phyloP scores from a whole-genome alignment of 2,113 vertebrate genomes.

The Echinops telfairi region DNA sequence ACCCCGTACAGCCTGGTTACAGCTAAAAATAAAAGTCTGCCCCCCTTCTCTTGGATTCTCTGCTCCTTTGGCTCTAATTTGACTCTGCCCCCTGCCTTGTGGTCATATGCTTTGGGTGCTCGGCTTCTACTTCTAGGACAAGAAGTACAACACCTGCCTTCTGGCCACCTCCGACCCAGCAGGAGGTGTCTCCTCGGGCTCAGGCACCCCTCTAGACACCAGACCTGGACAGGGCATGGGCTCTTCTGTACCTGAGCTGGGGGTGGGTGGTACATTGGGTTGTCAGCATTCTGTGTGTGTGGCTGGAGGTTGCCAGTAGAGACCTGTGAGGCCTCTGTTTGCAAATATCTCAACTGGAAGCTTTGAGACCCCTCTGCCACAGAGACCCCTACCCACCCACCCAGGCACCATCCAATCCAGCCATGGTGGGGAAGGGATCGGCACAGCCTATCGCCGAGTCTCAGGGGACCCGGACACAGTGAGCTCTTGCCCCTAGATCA shows the following conservation, averaged over 20 bases:
- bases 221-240: background rate
- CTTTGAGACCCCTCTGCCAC: background rate
- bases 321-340: background rate
- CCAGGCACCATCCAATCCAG: too few relatives aligned
- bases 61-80: background rate
- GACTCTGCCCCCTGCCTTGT: background rate
- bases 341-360: background rate
- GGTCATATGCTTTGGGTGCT: constrained; percentile 17
- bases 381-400: background rate
- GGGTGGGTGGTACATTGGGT: background rate
- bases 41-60: background rate
- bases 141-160: background rate
- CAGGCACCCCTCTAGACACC: background rate
- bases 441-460: background rate
- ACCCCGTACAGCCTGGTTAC: background rate
- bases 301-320: background rate
- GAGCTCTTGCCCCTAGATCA: background rate
- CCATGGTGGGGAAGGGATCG: background rate
- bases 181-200: background rate
- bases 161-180: background rate
- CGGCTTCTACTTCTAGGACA: background rate
- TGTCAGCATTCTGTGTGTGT: background rate
- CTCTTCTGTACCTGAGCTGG: background rate
- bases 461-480: background rate
- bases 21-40: background rate